Base-by-base conservation (phyloP, 1,140 invertebrate species). In the Nasonia longicornis region DNA sequence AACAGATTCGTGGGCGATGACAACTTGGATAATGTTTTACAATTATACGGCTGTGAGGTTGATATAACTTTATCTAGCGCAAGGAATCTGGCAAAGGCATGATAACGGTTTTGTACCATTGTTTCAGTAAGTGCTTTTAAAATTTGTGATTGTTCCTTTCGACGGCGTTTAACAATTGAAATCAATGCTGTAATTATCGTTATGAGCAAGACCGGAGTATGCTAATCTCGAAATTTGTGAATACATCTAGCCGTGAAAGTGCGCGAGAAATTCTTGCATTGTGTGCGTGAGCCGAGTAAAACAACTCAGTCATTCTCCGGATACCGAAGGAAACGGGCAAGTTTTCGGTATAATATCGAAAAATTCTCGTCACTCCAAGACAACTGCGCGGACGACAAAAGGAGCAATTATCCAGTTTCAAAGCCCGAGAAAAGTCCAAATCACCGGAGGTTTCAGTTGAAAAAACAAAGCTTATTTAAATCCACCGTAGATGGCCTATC, bases 151-250 rank as follows among this genome's bases (percentile, higher is more conserved):
- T 26, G 26, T 45, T 22, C 22, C 10, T n/a, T 77, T 67, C 38
- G 6, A 42, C 48, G 0, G 48, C 35, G 64, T 42, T n/a, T 22
- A 26, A 38, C 77, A 63, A 78, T 70, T 78, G 76, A 70, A 35
- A 58, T 22, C 67, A 63, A 71, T 71, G 31, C 48, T 72, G 16
- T 63, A 58, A 78, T 78, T 70, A 78, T n/a, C 12, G 16, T 22
- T 14, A 22, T 42, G 48, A 58, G 66, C n/a, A 35, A 66, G 6
- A 31, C 38, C 8, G 38, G 10, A 42, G 38, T 42, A 42, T 42
- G 38, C 8, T 42, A 42, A 42, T 42, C 38, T 42, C 10, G 7
- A 10, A 42, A 42, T 42, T 42, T 42, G 8, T 10, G 38, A 38
- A 38, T 38, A 10, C 38, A 52, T 52, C 26, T 26, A 52, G 16